phyloP scores from a whole-genome alignment of 2,797 vertebrate species.

The Fundulus diaphanus region DNA sequence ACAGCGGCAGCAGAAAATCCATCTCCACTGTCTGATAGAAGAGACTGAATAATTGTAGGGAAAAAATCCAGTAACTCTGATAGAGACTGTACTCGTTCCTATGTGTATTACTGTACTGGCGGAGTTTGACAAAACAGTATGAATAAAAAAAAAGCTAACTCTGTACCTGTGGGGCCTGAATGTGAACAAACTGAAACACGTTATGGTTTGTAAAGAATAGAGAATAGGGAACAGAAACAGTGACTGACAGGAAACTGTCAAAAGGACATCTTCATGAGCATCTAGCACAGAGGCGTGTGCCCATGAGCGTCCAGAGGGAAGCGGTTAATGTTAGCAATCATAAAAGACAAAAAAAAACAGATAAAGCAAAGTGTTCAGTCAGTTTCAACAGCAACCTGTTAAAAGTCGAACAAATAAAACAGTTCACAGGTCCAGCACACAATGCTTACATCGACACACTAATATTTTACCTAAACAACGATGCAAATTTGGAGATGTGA shows the following conservation, averaged over 20 bases:
- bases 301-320: constrained; percentile 22
- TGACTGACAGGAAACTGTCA: constrained; percentile 52
- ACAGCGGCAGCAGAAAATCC: constrained; percentile 14
- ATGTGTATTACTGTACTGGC: constrained; percentile 33
- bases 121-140: constrained; percentile 53
- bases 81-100: constrained; percentile 32
- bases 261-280: constrained; percentile 36
- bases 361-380: not conserved
- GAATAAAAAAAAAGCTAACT: constrained; percentile 60
- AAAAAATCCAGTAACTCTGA: constrained; percentile 31
- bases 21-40: constrained; percentile 40
- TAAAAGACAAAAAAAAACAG: constrained; percentile 20
- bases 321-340: constrained; percentile 2
- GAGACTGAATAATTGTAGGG: constrained; percentile 25
- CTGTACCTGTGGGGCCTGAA: constrained; percentile 44
- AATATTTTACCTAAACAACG: not conserved
- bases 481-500: too few species aligned
- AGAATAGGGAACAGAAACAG: not conserved
- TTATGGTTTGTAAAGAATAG: constrained; percentile 49
- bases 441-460: not conserved
- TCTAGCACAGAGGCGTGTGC: not conserved
- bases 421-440: not conserved
- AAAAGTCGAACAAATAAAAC: not conserved
- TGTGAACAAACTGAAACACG: constrained; percentile 48
- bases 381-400: constrained; percentile 1